Percentiles rank a stretch among this genome's conserved stretches.
Evolutionary conservation across 2,888 invertebrate species (phyloP).

Genomic region (Drosophila robusta): DNA sequence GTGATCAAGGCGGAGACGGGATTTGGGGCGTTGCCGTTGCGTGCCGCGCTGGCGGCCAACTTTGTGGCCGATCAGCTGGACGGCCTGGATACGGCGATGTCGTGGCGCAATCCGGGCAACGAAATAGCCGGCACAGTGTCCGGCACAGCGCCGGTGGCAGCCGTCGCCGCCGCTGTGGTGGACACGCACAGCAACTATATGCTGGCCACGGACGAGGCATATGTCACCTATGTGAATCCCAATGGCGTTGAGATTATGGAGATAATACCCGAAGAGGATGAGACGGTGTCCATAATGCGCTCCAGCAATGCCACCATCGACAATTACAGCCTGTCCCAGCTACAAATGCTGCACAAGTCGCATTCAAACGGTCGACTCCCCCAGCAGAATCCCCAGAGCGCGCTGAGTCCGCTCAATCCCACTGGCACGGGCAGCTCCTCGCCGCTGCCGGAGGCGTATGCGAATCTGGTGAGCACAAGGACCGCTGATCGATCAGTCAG

Average conservation of each 20-base stretch:
- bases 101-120: slow-evolving; percentile 82
- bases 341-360: slow-evolving; percentile 66
- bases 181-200: slow-evolving; percentile 83
- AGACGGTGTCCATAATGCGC: slow-evolving; percentile 82
- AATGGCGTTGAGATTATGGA: slow-evolving; percentile 85
- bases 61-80: slow-evolving; percentile 83
- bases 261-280: slow-evolving; percentile 85
- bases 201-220: slow-evolving; percentile 83
- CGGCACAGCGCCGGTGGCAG: slow-evolving; percentile 52
- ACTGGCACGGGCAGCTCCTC: slow-evolving; percentile 58
- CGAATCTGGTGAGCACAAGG: slow-evolving; percentile 58
- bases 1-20: slow-evolving; percentile 82
- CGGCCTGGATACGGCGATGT: slow-evolving; percentile 77
- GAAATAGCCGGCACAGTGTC: slow-evolving; percentile 36
- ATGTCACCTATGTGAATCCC: slow-evolving; percentile 83
- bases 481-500: too few species aligned
- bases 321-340: slow-evolving; percentile 79
- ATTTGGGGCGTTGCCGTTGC: slow-evolving; percentile 77
- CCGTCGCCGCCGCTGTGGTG: slow-evolving; percentile 72
- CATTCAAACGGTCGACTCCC: slow-evolving; percentile 73
- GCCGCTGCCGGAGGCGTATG: slow-evolving; percentile 56
- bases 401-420: slow-evolving; percentile 21
- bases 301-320: slow-evolving; percentile 84
- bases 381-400: slow-evolving; percentile 20
- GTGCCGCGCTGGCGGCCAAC: slow-evolving; percentile 69